Base-by-base conservation (phyloP, 2,888 invertebrate species). In the Apodemia zela region DNA sequence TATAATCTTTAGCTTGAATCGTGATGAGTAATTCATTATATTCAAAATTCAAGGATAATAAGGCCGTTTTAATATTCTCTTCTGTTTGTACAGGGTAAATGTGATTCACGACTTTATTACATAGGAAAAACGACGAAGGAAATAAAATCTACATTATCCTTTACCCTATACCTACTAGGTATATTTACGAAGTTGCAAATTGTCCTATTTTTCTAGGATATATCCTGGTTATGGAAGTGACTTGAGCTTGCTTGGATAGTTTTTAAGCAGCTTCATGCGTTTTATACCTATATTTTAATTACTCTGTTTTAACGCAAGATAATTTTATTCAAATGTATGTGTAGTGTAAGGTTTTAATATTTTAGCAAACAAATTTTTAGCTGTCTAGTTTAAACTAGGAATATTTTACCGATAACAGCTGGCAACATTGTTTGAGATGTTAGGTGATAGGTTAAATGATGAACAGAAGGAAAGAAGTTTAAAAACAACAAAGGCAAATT, bases 21-120 rank as follows among this genome's bases (percentile, higher is more conserved):
- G 49, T 54, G 25, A 54, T 54, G 54, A 54, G 21, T 25, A 54
- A 54, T 54, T 25, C 21, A 54, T 54, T 54, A 21, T 54, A 54
- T 54, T 21, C 21, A 54, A 54, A 54, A 13, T 8, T 21, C 15
- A 54, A 54, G 54, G 21, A 25, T 54, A 54, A 25, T 21, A 54
- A 54, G 6, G 7, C 13, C 15, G 13, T 54, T 21, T 10, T 13
- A 21, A 13, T 54, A 54, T 54, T 18, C 54, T 54, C 15, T 25
- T 54, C 0, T 11, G 18, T 51, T 17, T 21, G 11, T 21, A 4
- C 21, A 51, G 11, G 10, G 18, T 51, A 18, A 18, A 18, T 49
- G 49, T 17, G 49, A 18, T 49, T 49, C 8, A 3, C 11, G 17
- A 18, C 49, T 49, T 18, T 49, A 6, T 49, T 18, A n/a, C n/a